Conservation (phyloP, 2,797 vertebrate genomes). For the Glyptemys insculpta region DNA sequence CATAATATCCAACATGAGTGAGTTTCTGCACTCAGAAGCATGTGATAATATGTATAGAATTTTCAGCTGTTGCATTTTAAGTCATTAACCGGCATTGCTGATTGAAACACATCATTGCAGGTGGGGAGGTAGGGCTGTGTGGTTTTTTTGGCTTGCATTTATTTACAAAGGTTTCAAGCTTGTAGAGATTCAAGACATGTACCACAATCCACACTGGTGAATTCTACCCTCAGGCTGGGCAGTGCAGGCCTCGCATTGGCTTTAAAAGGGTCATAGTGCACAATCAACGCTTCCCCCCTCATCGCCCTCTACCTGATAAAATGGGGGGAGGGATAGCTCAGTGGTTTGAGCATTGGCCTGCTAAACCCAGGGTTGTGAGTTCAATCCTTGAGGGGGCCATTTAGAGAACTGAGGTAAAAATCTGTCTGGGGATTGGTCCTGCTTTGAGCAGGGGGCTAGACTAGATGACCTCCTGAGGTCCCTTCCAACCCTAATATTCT, state of each 20-base stretch:
- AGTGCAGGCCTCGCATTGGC: neutral
- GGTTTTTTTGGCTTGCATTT: neutral
- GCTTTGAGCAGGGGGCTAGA: too few species aligned
- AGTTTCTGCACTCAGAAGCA: neutral
- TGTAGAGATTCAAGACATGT: neutral
- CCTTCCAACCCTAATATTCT: too few species aligned
- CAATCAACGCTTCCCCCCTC: neutral
- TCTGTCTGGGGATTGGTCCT: too few species aligned
- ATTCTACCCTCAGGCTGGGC: neutral
- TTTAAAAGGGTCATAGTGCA: neutral
- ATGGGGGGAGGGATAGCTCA: too few species aligned
- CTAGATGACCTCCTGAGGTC: too few species aligned
- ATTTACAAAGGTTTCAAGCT: neutral
- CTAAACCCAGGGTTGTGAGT: too few species aligned
- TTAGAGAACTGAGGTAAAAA: too few species aligned
- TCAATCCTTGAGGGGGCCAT: too few species aligned
- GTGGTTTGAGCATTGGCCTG: too few species aligned
- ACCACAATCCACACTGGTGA: neutral
- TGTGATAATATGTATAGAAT: accelerated
- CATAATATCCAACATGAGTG: neutral
- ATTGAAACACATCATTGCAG: accelerated
- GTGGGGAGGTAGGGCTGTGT: neutral
- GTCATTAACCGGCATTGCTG: neutral
- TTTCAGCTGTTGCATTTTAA: neutral
- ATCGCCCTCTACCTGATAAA: neutral